Conservation (phyloP, 2,888 invertebrate genomes). For the Sicus ferrugineus region DNA sequence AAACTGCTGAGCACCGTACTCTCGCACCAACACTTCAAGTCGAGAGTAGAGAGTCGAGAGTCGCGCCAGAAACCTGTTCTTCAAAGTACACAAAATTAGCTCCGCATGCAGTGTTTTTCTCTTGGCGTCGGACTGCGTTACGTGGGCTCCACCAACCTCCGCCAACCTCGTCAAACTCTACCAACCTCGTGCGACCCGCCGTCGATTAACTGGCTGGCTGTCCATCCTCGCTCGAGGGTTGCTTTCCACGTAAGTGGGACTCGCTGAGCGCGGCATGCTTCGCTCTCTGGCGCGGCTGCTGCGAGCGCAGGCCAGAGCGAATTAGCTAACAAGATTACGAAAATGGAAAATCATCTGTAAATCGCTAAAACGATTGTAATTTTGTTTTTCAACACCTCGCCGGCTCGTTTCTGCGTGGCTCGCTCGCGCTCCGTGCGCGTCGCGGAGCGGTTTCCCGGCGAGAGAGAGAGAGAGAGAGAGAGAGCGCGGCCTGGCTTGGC, state of each 20-base stretch:
- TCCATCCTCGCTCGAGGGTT: constrained; percentile 17
- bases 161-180: too few relatives aligned
- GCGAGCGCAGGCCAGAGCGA: constrained; percentile 43
- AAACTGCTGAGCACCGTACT: too few relatives aligned
- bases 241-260: constrained; percentile 1
- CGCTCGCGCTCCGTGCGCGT: constrained; percentile 2
- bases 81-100: constrained; percentile 31
- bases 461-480: not conserved
- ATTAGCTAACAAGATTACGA: constrained; percentile 60
- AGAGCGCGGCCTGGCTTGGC: too few relatives aligned
- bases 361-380: constrained; percentile 63
- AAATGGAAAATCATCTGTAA: constrained; percentile 60
- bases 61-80: constrained; percentile 28
- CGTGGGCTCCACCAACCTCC: not conserved
- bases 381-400: constrained; percentile 64
- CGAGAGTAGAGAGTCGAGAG: too few relatives aligned
- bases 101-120: not conserved
- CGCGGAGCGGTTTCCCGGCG: not conserved
- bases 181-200: not conserved
- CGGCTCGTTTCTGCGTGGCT: constrained; percentile 25
- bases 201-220: not conserved
- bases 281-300: not conserved
- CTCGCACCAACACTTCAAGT: too few relatives aligned
- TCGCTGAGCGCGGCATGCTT: not conserved
- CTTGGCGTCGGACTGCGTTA: not conserved